Evolutionary conservation across 2,888 invertebrate species (phyloP), one percentile per base, ranked within the genome.

Genomic region (Zhuqinia jingwanae): DNA sequence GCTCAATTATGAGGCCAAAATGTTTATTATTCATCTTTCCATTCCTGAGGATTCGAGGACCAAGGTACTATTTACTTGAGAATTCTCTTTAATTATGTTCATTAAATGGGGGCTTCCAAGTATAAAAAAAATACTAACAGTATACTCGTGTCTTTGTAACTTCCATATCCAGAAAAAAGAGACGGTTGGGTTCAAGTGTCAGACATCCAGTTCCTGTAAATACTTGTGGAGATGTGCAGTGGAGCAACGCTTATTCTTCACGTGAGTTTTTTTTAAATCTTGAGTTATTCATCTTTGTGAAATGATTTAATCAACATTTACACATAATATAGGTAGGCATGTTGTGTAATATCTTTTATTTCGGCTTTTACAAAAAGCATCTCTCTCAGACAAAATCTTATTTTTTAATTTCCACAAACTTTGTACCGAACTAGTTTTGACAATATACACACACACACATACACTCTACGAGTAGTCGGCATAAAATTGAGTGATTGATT

Each of bases 221-320:
- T 98, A 99, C 93, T 96, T 99, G 88, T 99, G 99, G 99, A 95
- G 97, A 92, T 98, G 98, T 93, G 98, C 98, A 70, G 97, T 99
- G 90, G 98, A 99, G 92, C 99, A 99, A 93, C 97, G 98, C 95
- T 94, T 98, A 90, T 99, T 99, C 94, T 99, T 98, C 93, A 99
- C 98, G 98, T 98, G 93, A 95, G 96, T 94, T 0, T 47, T 58
- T 85, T 81, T 45, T 6, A 36, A 36, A 17, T 25, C n/a, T n/a
- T n/a, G n/a, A n/a, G n/a, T n/a, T n/a, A n/a, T n/a, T n/a, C n/a
- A n/a, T n/a, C n/a, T n/a, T n/a, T n/a, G n/a, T 47, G 42, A 6
- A 60, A 20, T 2, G 45, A 36, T 50, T 50, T 15, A 58, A 53
- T 42, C 25, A 73, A 17, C 13, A n/a, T 45, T 17, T 36, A 77